Conservation (phyloP, 2,888 invertebrate genomes). For the Caenorhabditis sp. region DNA sequence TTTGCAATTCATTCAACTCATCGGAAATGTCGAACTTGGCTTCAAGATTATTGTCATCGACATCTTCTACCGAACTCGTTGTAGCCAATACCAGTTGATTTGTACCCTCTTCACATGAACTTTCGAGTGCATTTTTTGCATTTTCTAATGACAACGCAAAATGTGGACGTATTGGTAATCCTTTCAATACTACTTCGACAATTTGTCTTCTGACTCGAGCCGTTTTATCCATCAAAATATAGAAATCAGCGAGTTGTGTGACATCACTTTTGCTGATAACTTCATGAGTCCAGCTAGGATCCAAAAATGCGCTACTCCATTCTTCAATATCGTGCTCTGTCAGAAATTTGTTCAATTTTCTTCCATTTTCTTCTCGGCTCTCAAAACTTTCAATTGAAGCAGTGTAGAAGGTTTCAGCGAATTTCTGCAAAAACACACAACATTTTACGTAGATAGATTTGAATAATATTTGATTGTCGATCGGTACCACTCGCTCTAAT, state of each 20-base stretch:
- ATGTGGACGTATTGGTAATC: constrained; percentile 58
- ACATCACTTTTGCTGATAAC: constrained; percentile 58
- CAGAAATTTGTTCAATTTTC: constrained; percentile 56
- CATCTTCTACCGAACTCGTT: constrained; percentile 40
- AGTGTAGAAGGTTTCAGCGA: constrained; percentile 54
- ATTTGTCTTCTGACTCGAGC: constrained; percentile 63
- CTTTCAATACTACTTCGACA: constrained; percentile 61
- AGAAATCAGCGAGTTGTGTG: constrained; percentile 59
- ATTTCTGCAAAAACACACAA: constrained; percentile 25
- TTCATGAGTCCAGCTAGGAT: constrained; percentile 66
- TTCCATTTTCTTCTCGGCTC: constrained; percentile 26
- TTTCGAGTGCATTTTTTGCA: constrained; percentile 59
- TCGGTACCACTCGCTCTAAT: too few relatives aligned
- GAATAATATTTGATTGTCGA: too few relatives aligned
- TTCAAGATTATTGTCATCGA: constrained; percentile 29
- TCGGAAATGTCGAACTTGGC: constrained; percentile 57
- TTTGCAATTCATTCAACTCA: constrained; percentile 58
- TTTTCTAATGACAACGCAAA: constrained; percentile 57
- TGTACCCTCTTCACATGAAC: constrained; percentile 42
- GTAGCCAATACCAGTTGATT: constrained; percentile 46
- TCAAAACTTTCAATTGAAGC: constrained; percentile 51
- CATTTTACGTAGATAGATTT: too few relatives aligned
- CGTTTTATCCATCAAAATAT: constrained; percentile 59
- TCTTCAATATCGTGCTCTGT: constrained; percentile 65
- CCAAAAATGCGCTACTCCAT: constrained; percentile 65